These are phyloP conservation scores for Lycorma delicatula DNA, from an alignment of 1,140 invertebrate species.

Conservation along the genomic window DNA sequence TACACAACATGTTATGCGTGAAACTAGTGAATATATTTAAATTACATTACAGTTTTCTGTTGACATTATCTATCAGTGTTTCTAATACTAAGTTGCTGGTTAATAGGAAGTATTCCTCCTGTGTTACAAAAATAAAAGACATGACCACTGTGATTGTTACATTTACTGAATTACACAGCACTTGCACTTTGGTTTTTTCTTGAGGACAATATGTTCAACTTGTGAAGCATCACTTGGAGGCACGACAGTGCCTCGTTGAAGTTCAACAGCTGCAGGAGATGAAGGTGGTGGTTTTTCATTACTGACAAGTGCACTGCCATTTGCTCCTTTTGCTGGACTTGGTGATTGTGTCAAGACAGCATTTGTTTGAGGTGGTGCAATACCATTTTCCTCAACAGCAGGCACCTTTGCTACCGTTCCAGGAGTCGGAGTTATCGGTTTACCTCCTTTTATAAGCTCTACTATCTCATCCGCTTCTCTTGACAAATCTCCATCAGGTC, in stretches of 20 bases:
- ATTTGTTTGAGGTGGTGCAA: constrained; percentile 29
- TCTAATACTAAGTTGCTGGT: too few species aligned
- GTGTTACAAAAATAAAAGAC: background rate
- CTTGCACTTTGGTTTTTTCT: constrained; percentile 85
- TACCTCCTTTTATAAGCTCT: constrained; percentile 82
- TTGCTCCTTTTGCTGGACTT: constrained; percentile 30
- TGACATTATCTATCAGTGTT: too few species aligned
- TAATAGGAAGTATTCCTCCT: too few species aligned
- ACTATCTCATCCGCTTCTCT: constrained; percentile 94
- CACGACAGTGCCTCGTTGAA: constrained; percentile 58
- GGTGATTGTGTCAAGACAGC: constrained; percentile 36
- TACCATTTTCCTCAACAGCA: constrained; percentile 18
- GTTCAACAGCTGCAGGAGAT: constrained; percentile 54
- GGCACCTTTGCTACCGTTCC: constrained; percentile 36
- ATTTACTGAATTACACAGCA: constrained; percentile 78
- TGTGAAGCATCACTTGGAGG: constrained; percentile 63
- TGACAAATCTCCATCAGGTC: constrained; percentile 88
- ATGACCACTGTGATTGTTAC: background rate
- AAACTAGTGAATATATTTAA: too few species aligned
- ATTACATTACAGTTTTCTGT: too few species aligned
- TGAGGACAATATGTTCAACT: constrained; percentile 74
- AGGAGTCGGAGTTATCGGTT: constrained; percentile 65
- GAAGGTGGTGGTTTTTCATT: constrained; percentile 28
- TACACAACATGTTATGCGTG: too few species aligned
- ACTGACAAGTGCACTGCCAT: constrained; percentile 36